Evolutionary conservation across 1,140 invertebrate species (phyloP).

Genomic region (Drosophila tsacasi): DNA sequence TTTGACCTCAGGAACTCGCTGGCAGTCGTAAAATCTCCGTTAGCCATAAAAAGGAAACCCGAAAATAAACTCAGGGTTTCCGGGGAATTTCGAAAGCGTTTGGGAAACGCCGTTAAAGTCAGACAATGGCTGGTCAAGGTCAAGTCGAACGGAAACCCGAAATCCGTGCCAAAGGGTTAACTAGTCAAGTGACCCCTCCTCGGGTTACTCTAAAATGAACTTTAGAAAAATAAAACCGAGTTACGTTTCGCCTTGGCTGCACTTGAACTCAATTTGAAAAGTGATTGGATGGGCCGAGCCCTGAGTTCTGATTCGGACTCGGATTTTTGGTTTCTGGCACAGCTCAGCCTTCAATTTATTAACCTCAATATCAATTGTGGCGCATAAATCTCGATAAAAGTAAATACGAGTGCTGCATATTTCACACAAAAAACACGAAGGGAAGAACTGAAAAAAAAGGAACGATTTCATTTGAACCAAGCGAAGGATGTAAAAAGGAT

Average conservation of each 20-base stretch:
- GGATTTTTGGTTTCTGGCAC: slow-evolving; percentile 41
- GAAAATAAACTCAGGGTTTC: slow-evolving; percentile 52
- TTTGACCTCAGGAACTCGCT: slow-evolving; percentile 37
- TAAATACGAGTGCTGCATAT: slow-evolving; percentile 78
- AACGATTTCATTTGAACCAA: slow-evolving; percentile 75
- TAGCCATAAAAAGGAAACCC: slow-evolving; percentile 39
- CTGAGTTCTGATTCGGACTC: slow-evolving; percentile 17
- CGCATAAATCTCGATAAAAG: slow-evolving; percentile 81
- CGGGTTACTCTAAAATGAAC: slow-evolving; percentile 48
- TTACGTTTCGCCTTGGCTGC: slow-evolving; percentile 60
- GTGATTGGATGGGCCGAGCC: slow-evolving; percentile 26
- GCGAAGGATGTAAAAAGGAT: slow-evolving; percentile 79
- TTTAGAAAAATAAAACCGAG: slow-evolving; percentile 48
- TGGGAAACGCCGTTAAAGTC: slow-evolving; percentile 50
- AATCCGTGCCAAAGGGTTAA: slow-evolving; percentile 65
- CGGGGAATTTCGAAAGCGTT: slow-evolving; percentile 35
- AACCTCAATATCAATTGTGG: slow-evolving; percentile 82
- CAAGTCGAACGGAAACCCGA: slow-evolving; percentile 45
- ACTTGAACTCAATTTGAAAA: slow-evolving; percentile 79
- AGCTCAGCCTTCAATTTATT: slow-evolving; percentile 77
- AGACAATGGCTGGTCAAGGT: slow-evolving; percentile 44
- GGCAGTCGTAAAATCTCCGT: slow-evolving; percentile 42
- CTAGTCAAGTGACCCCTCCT: slow-evolving; percentile 62
- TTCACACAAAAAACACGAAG: slow-evolving; percentile 48
- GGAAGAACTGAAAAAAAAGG: slow-evolving; percentile 2